Conservation (phyloP, 2,113 vertebrate species). For the Isichthys henryi region DNA sequence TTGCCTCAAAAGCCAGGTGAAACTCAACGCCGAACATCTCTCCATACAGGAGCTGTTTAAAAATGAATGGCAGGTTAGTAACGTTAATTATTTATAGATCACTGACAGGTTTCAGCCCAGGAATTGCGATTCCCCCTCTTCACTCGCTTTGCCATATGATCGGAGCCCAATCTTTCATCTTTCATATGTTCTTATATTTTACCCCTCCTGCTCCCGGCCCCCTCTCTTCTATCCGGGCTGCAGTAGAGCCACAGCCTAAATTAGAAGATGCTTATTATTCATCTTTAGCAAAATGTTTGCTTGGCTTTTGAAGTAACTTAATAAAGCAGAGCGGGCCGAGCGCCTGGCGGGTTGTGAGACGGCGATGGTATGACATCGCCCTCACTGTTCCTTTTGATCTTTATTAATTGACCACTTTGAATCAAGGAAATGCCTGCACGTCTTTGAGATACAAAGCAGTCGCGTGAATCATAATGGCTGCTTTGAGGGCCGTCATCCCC, state of each 20-base stretch:
- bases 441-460: slow-evolving; percentile 28
- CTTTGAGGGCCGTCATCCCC: neutral
- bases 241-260: neutral
- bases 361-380: neutral
- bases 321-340: neutral
- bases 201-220: neutral
- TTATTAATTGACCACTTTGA: slow-evolving; percentile 28
- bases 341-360: neutral
- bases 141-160: slow-evolving; percentile 35
- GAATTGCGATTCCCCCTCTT: slow-evolving; percentile 32
- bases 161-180: slow-evolving; percentile 33
- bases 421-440: slow-evolving; percentile 25
- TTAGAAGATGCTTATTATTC: neutral
- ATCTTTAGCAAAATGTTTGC: slow-evolving; percentile 12
- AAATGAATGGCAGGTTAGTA: slow-evolving; percentile 63
- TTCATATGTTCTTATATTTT: neutral
- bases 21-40: slow-evolving; percentile 54
- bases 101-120: slow-evolving; percentile 41
- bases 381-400: neutral
- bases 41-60: slow-evolving; percentile 56
- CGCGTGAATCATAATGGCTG: neutral
- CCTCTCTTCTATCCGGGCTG: neutral
- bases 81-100: slow-evolving; percentile 62
- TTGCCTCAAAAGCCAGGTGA: slow-evolving; percentile 37
- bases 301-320: slow-evolving; percentile 11